These are phyloP conservation scores for Cervus canadensis DNA, from an alignment of 2,113 vertebrate genomes.

Conservation along the genomic window DNA sequence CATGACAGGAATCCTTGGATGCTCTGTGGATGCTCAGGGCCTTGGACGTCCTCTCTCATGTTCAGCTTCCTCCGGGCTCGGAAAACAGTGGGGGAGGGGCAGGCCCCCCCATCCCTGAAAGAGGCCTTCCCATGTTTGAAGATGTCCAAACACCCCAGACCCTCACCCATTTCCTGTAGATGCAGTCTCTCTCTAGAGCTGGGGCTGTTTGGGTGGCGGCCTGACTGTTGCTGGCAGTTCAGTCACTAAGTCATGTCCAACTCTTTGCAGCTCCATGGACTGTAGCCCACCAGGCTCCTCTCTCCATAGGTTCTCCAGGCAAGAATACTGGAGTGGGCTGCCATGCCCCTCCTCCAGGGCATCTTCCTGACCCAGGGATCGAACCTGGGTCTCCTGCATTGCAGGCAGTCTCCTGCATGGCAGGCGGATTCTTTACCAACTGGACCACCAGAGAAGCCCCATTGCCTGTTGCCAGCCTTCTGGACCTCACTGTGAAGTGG, in stretches of 20 bases:
- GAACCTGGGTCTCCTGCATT: background rate
- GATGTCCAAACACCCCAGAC: background rate
- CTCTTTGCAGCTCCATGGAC: background rate
- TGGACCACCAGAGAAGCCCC: background rate
- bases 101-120: background rate
- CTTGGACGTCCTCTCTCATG: background rate
- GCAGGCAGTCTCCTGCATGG: background rate
- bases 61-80: background rate
- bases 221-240: background rate
- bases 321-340: background rate
- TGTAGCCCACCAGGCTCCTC: background rate
- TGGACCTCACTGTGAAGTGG: background rate
- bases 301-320: background rate
- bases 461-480: background rate
- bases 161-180: background rate
- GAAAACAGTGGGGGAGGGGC: background rate
- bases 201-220: background rate
- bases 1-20: background rate
- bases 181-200: background rate
- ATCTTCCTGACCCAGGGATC: background rate
- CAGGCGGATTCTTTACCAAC: background rate
- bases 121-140: background rate
- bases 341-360: background rate
- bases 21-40: background rate
- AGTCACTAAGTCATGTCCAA: background rate